Evolutionary conservation across 2,113 vertebrate species (phyloP), one percentile per base, ranked within the genome.

Genomic region (Physeter macrocephalus): DNA sequence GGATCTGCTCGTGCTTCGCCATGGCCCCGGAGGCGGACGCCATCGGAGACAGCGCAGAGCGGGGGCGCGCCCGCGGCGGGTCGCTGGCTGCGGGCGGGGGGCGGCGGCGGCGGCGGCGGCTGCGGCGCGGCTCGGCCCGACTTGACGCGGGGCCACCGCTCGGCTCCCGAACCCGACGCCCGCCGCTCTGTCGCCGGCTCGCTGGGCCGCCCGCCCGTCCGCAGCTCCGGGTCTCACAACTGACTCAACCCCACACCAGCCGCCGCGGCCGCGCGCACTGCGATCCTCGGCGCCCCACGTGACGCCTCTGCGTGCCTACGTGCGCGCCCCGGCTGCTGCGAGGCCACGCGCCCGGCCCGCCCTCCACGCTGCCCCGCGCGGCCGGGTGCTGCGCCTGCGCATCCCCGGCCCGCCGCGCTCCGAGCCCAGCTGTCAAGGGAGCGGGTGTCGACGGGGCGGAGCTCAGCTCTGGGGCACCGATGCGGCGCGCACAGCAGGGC

Each of bases 1-100:
- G 98, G 93, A 99, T 94, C 98, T 99, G 99, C 97, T 99, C 99
- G 99, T 99, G 98, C 98, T 99, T 99, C 91, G 99, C 99, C 99
- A 99, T 99, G 97, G 99, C 98, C 98, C 98, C 98, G 83, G 98
- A 98, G 85, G 98, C 98, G 92, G 98, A 98, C 98, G 98, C 98
- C 98, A 98, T 98, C 96, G 95, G 95, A 98, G 80, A 97, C 88
- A 96, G 92, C 94, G 97, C 94, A 94, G 95, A 95, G 95, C 91
- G 97, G 98, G 98, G 98, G 98, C 98, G 98, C 97, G 98, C 97
- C 97, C 97, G 95, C 96, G 97, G 93, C 95, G 94, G 95, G 88
- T 96, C 75, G 95, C 85, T 61, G 98, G 97, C 95, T 97, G 96
- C 97, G 92, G 96, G 92, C 82, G 95, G 81, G 72, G 62, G 27